Percentiles rank a stretch among this genome's conserved stretches.
These are phyloP conservation scores for Platygyra sinensis DNA, from an alignment of 64 coral and sea anemone species.

Conservation along the genomic window DNA sequence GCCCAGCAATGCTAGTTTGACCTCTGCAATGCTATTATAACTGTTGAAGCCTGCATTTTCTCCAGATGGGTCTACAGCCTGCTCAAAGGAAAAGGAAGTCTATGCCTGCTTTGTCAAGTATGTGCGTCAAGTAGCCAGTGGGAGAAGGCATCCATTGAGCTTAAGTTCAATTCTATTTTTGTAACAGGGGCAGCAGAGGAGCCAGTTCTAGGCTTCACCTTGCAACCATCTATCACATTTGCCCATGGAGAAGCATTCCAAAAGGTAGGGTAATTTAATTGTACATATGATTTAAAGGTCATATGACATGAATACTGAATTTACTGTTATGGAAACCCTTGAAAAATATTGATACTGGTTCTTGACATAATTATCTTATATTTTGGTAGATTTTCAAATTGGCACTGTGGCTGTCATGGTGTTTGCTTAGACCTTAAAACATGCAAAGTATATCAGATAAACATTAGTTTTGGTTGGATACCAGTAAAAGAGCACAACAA, in stretches of 20 bases:
- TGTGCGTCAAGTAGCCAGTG: slow-evolving; percentile 57
- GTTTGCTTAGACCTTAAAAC: too few relatives aligned
- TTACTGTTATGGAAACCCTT: not conserved
- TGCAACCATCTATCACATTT: slow-evolving; percentile 49
- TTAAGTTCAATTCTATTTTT: slow-evolving; percentile 60
- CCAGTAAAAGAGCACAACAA: too few relatives aligned
- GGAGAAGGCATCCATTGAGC: slow-evolving; percentile 35
- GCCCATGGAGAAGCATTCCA: slow-evolving; percentile 11
- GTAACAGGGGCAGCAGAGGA: slow-evolving; percentile 75
- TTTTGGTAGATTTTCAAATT: too few relatives aligned
- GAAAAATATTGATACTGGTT: not conserved
- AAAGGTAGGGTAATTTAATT: not conserved
- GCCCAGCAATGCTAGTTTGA: slow-evolving; percentile 26
- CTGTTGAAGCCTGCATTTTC: slow-evolving; percentile 24
- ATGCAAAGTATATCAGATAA: too few relatives aligned
- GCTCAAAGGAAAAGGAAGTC: slow-evolving; percentile 45
- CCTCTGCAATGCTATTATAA: slow-evolving; percentile 14
- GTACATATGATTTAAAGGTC: not conserved
- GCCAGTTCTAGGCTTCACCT: slow-evolving; percentile 61
- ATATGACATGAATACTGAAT: not conserved
- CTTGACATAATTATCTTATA: not conserved
- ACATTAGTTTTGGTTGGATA: too few relatives aligned
- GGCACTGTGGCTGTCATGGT: too few relatives aligned
- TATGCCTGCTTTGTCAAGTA: slow-evolving; percentile 68
- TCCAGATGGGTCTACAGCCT: slow-evolving; percentile 35